Conservation (phyloP, 2,888 invertebrate genomes). For the Sinohyriopsis cumingii region DNA sequence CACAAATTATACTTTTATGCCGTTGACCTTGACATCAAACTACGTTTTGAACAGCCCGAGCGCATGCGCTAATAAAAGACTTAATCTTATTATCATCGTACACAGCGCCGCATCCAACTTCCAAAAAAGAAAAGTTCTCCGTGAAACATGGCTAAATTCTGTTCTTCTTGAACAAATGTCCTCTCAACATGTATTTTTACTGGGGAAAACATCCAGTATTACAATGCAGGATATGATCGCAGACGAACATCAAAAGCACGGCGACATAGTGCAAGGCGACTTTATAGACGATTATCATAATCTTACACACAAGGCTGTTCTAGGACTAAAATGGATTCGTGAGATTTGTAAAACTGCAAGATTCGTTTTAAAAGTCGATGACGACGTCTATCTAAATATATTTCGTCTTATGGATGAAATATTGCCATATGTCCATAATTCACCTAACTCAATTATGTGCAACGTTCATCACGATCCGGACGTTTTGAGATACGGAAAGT, state of each 20-base stretch:
- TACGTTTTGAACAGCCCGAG: too few relatives aligned
- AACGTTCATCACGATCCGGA: neutral
- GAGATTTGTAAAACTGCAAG: slow-evolving; percentile 8
- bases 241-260: neutral
- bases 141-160: too few relatives aligned
- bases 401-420: slow-evolving; percentile 2
- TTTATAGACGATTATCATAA: slow-evolving; percentile 9
- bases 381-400: slow-evolving; percentile 12
- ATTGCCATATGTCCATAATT: neutral
- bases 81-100: too few relatives aligned
- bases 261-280: slow-evolving; percentile 10
- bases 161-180: too few relatives aligned
- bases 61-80: too few relatives aligned
- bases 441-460: neutral
- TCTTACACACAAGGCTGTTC: slow-evolving; percentile 8
- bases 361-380: slow-evolving; percentile 10
- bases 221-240: neutral
- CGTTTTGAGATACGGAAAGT: neutral
- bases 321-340: slow-evolving; percentile 7
- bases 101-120: too few relatives aligned
- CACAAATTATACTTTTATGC: too few relatives aligned
- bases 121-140: too few relatives aligned
- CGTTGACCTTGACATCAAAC: too few relatives aligned
- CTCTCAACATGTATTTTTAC: too few relatives aligned
- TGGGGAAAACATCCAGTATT: too few relatives aligned